Evolutionary conservation across 1,140 invertebrate species (phyloP).

Genomic region (Drosophila kepulauana): DNA sequence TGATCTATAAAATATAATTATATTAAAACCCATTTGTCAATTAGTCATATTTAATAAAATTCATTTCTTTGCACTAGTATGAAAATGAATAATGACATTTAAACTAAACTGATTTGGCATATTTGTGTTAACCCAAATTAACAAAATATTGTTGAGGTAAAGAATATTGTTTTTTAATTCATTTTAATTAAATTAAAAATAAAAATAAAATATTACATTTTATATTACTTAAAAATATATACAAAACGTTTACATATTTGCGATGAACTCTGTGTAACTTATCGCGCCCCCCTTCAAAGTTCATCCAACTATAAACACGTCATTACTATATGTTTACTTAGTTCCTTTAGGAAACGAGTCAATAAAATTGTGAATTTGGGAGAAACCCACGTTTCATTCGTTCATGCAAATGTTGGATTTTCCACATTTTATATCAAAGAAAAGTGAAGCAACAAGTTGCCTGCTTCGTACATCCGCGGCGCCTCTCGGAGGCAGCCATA

Average conservation of each 20-base stretch:
- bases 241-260: not conserved
- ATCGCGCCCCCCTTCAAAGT: constrained; percentile 15
- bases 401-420: constrained; percentile 78
- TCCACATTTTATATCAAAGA: constrained; percentile 81
- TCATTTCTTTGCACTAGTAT: too few species aligned
- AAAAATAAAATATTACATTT: not conserved
- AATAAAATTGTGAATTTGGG: constrained; percentile 63
- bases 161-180: too few species aligned
- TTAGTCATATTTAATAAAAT: too few species aligned
- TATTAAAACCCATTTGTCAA: too few species aligned
- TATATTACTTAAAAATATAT: not conserved
- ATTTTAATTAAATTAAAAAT: not conserved
- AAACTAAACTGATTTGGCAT: too few species aligned
- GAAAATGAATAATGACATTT: too few species aligned
- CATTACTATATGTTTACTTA: constrained; percentile 2
- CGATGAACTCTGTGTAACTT: not conserved
- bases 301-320: constrained; percentile 9
- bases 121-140: too few species aligned
- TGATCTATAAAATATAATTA: too few species aligned
- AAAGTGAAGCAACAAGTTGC: constrained; percentile 67
- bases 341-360: constrained; percentile 30
- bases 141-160: too few species aligned
- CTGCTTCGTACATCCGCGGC: constrained; percentile 30
- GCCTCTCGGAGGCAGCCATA: constrained; percentile 23
- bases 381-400: constrained; percentile 67